Conservation (phyloP, 2,888 invertebrate genomes). For the Rhyacophila evoluta region DNA sequence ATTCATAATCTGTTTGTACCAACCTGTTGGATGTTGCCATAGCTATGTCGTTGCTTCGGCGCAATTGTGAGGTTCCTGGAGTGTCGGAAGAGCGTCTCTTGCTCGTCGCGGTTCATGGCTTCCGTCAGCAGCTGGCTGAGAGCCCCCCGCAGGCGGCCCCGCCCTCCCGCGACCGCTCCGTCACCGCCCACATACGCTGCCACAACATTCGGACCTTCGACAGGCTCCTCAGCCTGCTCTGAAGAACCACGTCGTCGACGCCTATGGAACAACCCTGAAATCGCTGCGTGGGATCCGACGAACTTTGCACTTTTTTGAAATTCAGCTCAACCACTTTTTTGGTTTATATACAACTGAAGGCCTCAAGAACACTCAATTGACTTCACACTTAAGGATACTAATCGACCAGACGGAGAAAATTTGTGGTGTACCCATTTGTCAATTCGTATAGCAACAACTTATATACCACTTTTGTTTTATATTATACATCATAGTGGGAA, state of each 20-base stretch:
- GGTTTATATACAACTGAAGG: no score
- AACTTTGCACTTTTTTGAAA: not conserved
- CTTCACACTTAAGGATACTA: no score
- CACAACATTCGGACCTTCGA: not conserved
- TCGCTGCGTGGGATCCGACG: not conserved
- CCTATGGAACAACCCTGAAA: constrained; percentile 1
- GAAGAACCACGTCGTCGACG: not conserved
- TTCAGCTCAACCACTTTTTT: not conserved
- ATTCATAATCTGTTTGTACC: no score
- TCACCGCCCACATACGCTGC: not conserved
- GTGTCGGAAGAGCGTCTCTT: constrained; percentile 73
- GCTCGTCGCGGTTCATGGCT: constrained; percentile 74
- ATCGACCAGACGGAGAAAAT: no score
- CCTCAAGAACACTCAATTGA: no score
- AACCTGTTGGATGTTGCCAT: constrained; percentile 59
- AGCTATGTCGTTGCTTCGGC: constrained; percentile 57
- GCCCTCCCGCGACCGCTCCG: constrained; percentile 1
- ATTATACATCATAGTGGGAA: no score
- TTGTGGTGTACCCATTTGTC: no score
- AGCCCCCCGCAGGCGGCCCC: not conserved
- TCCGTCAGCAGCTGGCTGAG: constrained; percentile 2
- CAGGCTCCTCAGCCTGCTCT: not conserved
- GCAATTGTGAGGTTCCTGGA: constrained; percentile 71
- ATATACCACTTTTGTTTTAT: no score
- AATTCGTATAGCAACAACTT: no score